These are phyloP conservation scores for Myotis findleyi DNA, from an alignment of 2,797 vertebrate genomes.

Conservation along the genomic window DNA sequence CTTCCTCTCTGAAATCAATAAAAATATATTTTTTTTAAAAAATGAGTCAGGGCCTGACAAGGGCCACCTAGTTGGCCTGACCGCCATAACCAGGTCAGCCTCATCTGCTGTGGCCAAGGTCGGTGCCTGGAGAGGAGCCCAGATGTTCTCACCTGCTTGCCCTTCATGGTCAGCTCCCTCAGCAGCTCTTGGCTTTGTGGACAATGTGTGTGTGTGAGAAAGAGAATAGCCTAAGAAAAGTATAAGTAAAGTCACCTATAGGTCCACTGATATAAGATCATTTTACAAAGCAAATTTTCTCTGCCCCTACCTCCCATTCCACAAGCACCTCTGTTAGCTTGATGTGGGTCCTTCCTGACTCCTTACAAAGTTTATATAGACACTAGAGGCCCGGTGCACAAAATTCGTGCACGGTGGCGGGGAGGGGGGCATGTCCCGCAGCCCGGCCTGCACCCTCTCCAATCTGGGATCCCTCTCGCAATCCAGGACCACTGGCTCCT, in stretches of 20 bases:
- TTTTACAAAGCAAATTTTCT: neutral
- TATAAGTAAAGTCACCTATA: neutral
- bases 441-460: too few species aligned
- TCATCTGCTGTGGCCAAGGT: rapidly evolving
- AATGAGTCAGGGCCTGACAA: rapidly evolving
- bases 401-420: too few species aligned
- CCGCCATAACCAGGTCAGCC: rapidly evolving
- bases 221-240: neutral
- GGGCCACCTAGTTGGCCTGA: neutral
- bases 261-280: neutral
- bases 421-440: too few species aligned
- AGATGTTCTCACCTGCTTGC: rapidly evolving
- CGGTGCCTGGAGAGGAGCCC: neutral
- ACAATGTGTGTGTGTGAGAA: neutral
- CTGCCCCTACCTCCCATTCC: rapidly evolving
- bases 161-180: rapidly evolving
- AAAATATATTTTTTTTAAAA: neutral
- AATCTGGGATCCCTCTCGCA: too few species aligned
- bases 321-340: neutral
- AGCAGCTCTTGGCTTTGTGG: neutral
- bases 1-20: too few species aligned
- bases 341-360: rapidly evolving
- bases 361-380: neutral
- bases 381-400: neutral
- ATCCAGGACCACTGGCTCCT: too few species aligned